These are phyloP conservation scores for Montipora sp. DNA, from an alignment of 64 coral and sea anemone genomes.

Conservation along the genomic window DNA sequence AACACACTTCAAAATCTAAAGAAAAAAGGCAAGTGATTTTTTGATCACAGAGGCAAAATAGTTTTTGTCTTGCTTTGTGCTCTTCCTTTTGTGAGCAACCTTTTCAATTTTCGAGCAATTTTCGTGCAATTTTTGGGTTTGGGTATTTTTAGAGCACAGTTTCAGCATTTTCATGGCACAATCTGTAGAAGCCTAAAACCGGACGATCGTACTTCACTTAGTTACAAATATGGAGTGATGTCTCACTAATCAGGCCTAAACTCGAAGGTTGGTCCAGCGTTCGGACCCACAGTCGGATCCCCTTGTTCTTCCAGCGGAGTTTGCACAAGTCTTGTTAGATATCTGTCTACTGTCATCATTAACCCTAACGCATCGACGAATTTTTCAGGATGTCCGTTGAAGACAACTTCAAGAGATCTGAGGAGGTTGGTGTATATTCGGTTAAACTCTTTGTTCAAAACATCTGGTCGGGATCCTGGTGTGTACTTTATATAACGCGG, in stretches of 20 bases:
- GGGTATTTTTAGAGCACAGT: too few relatives aligned
- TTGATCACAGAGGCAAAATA: too few relatives aligned
- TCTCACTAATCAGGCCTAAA: constrained; percentile 12
- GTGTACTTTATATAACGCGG: constrained; percentile 15
- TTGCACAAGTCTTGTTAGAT: constrained; percentile 24
- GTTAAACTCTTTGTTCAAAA: constrained; percentile 22
- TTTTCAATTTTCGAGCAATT: too few relatives aligned
- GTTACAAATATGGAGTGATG: not conserved
- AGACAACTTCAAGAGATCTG: constrained; percentile 27
- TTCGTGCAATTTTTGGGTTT: too few relatives aligned
- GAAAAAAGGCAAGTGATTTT: too few relatives aligned
- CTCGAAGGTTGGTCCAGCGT: constrained; percentile 63
- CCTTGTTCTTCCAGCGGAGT: constrained; percentile 49
- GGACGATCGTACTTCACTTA: too few relatives aligned
- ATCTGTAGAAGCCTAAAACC: too few relatives aligned
- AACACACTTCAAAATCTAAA: too few relatives aligned
- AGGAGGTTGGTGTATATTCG: constrained; percentile 53
- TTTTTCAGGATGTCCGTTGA: constrained; percentile 54
- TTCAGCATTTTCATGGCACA: too few relatives aligned
- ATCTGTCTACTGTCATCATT: constrained; percentile 31
- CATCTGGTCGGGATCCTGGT: constrained; percentile 22
- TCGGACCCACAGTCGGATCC: constrained; percentile 48
- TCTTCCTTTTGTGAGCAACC: too few relatives aligned
- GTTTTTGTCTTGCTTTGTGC: too few relatives aligned
- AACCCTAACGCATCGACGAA: constrained; percentile 31